Conservation (phyloP, 37 sponge, comb jelly and placozoan species). For the Halisarca cf. caerulea region DNA sequence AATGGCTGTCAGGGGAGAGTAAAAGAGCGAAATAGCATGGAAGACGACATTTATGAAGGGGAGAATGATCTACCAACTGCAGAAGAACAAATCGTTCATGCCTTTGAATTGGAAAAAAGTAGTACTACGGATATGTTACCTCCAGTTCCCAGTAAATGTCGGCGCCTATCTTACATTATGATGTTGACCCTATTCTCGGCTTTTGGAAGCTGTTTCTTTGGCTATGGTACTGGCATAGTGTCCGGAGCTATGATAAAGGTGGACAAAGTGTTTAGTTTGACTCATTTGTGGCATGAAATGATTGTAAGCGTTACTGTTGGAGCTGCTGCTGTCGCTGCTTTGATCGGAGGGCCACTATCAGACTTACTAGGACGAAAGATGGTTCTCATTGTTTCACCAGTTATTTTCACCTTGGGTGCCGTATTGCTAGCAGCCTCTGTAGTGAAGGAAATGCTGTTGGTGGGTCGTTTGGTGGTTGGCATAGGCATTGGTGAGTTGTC, state of each 20-base stretch:
- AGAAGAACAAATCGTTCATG: no score
- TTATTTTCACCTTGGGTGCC: slow-evolving; percentile 86
- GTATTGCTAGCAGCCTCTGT: slow-evolving; percentile 60
- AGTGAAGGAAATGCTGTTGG: slow-evolving; percentile 56
- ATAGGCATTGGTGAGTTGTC: slow-evolving; percentile 64
- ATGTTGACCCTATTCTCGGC: background rate
- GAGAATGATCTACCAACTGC: no score
- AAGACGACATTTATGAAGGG: no score
- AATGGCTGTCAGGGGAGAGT: no score
- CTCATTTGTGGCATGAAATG: slow-evolving; percentile 56
- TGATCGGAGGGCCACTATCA: slow-evolving; percentile 44
- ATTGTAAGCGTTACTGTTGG: slow-evolving; percentile 82
- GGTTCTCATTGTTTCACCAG: slow-evolving; percentile 65
- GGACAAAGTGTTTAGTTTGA: slow-evolving; percentile 37
- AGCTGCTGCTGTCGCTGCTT: slow-evolving; percentile 77
- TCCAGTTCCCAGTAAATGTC: background rate
- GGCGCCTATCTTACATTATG: background rate
- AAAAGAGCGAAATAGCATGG: no score
- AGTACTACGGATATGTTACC: background rate
- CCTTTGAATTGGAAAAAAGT: no score
- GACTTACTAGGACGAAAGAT: slow-evolving; percentile 76
- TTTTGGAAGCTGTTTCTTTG: slow-evolving; percentile 87
- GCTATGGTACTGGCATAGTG: slow-evolving; percentile 93
- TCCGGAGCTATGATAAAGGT: slow-evolving; percentile 87
- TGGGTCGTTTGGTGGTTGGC: slow-evolving; percentile 83